Conservation (phyloP, 2,113 vertebrate species). For the Ibidorhyncha struthersii region DNA sequence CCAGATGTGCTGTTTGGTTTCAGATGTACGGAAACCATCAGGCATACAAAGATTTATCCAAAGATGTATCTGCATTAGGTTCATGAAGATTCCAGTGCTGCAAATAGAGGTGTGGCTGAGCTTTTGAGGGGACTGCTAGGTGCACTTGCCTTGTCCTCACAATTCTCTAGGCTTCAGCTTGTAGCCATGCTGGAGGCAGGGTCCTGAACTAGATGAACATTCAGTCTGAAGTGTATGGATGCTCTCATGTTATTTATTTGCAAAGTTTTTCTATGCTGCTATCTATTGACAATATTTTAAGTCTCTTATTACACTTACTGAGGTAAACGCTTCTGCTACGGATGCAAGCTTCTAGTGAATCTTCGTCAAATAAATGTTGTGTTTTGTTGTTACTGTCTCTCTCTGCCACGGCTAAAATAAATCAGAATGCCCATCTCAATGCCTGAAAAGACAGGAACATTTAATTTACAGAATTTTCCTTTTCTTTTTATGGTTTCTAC, state of each 20-base stretch:
- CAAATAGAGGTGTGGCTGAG: neutral
- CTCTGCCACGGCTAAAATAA: constrained; percentile 52
- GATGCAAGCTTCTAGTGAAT: constrained; percentile 36
- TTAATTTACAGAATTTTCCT: constrained; percentile 75
- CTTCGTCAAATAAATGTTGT: constrained; percentile 27
- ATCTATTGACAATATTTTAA: neutral
- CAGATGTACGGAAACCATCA: neutral
- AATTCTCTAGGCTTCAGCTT: neutral
- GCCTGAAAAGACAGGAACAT: constrained; percentile 67
- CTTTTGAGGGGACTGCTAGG: neutral
- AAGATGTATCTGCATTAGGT: neutral
- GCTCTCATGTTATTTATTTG: neutral
- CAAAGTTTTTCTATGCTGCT: neutral
- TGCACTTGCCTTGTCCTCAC: neutral
- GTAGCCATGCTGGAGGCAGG: neutral
- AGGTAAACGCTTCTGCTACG: constrained; percentile 21
- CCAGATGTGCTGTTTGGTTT: neutral
- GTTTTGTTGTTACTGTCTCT: constrained; percentile 51
- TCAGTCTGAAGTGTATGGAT: neutral
- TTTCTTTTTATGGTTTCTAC: constrained; percentile 61
- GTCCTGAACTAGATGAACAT: neutral
- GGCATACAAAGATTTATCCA: neutral
- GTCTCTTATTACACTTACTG: neutral
- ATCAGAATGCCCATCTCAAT: constrained; percentile 65
- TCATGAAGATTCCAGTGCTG: neutral